phyloP scores from a whole-genome alignment of 2,113 vertebrate genomes.

The Haliaeetus leucogaster region DNA sequence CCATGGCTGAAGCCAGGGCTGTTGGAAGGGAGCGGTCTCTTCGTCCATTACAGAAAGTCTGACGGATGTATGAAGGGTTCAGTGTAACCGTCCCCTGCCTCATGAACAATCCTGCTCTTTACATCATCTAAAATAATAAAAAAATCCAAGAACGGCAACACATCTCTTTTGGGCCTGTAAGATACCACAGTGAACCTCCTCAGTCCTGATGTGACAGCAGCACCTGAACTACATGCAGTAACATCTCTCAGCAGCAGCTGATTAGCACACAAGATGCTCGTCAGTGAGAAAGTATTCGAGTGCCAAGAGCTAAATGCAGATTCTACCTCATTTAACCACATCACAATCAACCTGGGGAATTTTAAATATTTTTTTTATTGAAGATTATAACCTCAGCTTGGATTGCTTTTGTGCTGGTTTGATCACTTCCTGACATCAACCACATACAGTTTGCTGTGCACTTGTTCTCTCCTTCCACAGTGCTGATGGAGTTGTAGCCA shows the following conservation, averaged over 20 bases:
- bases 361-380: not conserved
- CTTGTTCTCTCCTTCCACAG: not conserved
- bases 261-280: not conserved
- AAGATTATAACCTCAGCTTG: not conserved
- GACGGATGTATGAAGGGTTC: not conserved
- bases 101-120: not conserved
- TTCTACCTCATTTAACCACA: not conserved
- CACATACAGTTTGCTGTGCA: not conserved
- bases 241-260: not conserved
- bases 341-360: not conserved
- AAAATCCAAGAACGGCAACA: not conserved
- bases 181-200: too few relatives aligned
- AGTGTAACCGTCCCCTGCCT: not conserved
- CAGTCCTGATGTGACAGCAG: not conserved
- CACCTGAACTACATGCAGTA: not conserved
- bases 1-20: not conserved
- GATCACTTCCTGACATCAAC: not conserved
- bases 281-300: not conserved
- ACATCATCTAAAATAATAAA: not conserved
- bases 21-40: not conserved
- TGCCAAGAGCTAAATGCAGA: not conserved
- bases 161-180: not conserved
- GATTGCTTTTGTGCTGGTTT: not conserved
- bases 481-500: not conserved
- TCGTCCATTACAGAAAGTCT: not conserved